Evolutionary conservation across 2,888 invertebrate genomes (phyloP), one percentile per base, ranked within the genome.

Genomic region (Clanis bilineata): DNA sequence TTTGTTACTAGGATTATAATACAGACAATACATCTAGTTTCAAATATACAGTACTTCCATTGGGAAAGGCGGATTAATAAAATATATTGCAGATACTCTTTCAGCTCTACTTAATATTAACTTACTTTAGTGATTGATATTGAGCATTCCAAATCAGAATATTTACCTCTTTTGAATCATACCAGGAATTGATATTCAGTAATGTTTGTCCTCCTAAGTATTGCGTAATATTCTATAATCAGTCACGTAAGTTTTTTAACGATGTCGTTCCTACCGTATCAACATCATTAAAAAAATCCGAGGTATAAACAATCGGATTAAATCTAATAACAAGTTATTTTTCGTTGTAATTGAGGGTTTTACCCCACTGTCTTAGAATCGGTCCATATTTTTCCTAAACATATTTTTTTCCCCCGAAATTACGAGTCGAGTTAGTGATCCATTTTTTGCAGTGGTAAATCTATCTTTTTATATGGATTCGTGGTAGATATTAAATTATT

Each of bases 321-420:
- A n/a, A n/a, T 22, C 32, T 44, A 44, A 44, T 32, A 28, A 32
- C 57, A 57, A 41, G 32, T 32, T 57, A 22, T 23, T 38, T 36
- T 58, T 45, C 38, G 38, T 38, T 45, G n/a, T 38, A 21, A 36
- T 38, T 22, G 32, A 58, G 64, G 68, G 69, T 62, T 70, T 67
- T 64, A 43, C 70, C 70, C 45, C 41, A 57, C 63, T 66, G 62
- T 65, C 64, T 62, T 43, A 23, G 66, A 65, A 67, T 66, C 60
- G 58, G 61, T 55, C 44, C 58, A 10, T 41, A 10, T 59, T 59
- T 25, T 23, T 6, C 28, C 61, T 63, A 68, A 68, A 64, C 67
- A 64, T 56, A 39, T n/a, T 58, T 70, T 69, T 67, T 70, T 69
- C 62, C 58, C 62, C 36, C 56, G 58, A 64, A 22, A 44, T 57